Conservation (phyloP, 2,888 invertebrate species). For the Leptopterna dolabrata region DNA sequence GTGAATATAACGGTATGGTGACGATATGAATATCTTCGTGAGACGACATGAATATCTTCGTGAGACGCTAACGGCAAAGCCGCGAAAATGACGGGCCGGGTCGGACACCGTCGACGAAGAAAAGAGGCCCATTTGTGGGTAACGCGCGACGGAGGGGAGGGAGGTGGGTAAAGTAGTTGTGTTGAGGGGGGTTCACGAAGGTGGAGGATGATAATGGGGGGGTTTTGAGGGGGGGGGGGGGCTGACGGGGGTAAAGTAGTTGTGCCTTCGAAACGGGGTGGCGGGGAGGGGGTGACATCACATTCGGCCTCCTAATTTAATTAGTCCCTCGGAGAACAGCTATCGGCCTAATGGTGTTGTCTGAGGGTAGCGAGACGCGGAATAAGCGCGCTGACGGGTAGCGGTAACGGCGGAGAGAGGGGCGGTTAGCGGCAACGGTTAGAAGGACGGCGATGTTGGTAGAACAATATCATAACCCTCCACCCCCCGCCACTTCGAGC, state of each 20-base stretch:
- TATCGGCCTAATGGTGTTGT: conserved; percentile 30
- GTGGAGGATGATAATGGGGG: neutral
- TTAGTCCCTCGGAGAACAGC: neutral
- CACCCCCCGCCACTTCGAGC: neutral
- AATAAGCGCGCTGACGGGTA: conserved; percentile 1
- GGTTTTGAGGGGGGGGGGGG: neutral
- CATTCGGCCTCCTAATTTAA: conserved; percentile 34
- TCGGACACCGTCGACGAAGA: too few species aligned
- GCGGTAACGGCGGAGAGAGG: neutral
- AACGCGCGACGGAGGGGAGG: too few species aligned
- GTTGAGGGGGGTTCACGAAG: neutral
- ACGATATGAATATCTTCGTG: too few species aligned
- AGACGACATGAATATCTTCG: too few species aligned
- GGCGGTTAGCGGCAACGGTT: too few species aligned
- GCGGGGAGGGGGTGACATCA: neutral
- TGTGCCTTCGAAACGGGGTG: too few species aligned
- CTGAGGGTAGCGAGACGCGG: neutral
- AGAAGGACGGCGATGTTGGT: neutral
- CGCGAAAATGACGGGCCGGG: too few species aligned
- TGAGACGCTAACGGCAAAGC: too few species aligned
- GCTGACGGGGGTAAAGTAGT: neutral
- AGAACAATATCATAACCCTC: neutral
- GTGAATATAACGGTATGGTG: too few species aligned
- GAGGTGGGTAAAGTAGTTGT: too few species aligned
- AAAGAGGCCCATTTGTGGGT: too few species aligned